phyloP scores from a whole-genome alignment of 1,140 invertebrate species.

The Rhynchophorus ferrugineus region DNA sequence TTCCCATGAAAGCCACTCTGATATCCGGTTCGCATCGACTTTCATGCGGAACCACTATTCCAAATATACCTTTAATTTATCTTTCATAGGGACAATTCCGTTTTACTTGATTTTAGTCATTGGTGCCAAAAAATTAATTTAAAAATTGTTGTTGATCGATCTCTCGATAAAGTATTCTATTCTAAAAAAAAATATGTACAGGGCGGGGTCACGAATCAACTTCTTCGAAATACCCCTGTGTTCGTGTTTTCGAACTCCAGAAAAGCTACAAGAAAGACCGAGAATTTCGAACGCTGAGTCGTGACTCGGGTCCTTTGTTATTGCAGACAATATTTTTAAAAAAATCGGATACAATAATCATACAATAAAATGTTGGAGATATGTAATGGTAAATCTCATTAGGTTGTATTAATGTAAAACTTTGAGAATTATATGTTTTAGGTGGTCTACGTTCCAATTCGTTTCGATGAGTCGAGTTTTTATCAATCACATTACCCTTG shows the following conservation, averaged over 20 bases:
- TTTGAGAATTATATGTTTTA: too few species aligned
- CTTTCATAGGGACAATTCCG: too few species aligned
- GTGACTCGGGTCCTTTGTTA: not conserved
- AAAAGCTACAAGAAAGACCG: too few species aligned
- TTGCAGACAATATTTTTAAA: not conserved
- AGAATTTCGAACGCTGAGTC: too few species aligned
- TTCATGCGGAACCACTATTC: not conserved
- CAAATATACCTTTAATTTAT: not conserved
- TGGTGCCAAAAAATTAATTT: conserved; percentile 10
- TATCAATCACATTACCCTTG: too few species aligned
- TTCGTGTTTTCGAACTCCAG: too few species aligned
- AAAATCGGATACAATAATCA: not conserved
- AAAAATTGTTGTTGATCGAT: conserved; percentile 1
- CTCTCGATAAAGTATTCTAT: conserved; percentile 2
- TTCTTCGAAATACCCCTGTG: conserved; percentile 10
- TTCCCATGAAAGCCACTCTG: conserved; percentile 1
- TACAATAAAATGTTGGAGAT: not conserved
- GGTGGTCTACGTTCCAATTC: too few species aligned
- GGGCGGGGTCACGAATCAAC: too few species aligned
- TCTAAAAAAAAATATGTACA: not conserved
- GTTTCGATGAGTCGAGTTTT: too few species aligned
- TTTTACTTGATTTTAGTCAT: conserved; percentile 3
- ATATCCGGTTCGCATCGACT: not conserved
- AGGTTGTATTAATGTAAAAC: not conserved
- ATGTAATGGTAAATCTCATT: not conserved